phyloP scores from a whole-genome alignment of 2,888 invertebrate genomes.

The Kuschelorhynchus macadamiae region DNA sequence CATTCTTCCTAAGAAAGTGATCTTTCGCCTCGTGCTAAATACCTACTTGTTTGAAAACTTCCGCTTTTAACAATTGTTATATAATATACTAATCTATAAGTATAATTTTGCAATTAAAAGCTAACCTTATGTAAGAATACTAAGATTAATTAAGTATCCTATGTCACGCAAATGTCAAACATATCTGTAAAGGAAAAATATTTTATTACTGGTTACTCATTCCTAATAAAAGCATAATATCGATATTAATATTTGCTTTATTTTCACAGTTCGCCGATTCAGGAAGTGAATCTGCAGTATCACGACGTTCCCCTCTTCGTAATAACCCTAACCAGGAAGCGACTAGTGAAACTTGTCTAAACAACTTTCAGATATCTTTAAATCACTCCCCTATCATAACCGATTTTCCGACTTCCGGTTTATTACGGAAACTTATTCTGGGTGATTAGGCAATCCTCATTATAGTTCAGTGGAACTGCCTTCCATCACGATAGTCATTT shows the following conservation, averaged over 20 bases:
- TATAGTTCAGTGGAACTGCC: conserved; percentile 61
- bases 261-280: conserved; percentile 22
- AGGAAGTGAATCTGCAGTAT: conserved; percentile 44
- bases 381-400: conserved; percentile 51
- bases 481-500: conserved; percentile 64
- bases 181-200: too few species aligned
- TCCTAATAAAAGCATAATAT: conserved; percentile 12
- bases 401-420: conserved; percentile 46
- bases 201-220: neutral
- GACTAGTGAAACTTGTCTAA: conserved; percentile 47
- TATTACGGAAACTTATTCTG: conserved; percentile 56
- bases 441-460: conserved; percentile 67
- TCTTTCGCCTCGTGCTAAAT: too few species aligned
- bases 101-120: too few species aligned
- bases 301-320: conserved; percentile 29
- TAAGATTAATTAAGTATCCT: too few species aligned
- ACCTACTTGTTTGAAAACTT: too few species aligned
- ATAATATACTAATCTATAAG: too few species aligned
- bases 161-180: too few species aligned
- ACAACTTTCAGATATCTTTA: conserved; percentile 46
- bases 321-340: conserved; percentile 42
- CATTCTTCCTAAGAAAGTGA: too few species aligned
- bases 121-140: too few species aligned
- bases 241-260: conserved; percentile 20
- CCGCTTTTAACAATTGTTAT: too few species aligned